Evolutionary conservation across 2,888 invertebrate species (phyloP).

Genomic region (Herminia tarsipennalis): DNA sequence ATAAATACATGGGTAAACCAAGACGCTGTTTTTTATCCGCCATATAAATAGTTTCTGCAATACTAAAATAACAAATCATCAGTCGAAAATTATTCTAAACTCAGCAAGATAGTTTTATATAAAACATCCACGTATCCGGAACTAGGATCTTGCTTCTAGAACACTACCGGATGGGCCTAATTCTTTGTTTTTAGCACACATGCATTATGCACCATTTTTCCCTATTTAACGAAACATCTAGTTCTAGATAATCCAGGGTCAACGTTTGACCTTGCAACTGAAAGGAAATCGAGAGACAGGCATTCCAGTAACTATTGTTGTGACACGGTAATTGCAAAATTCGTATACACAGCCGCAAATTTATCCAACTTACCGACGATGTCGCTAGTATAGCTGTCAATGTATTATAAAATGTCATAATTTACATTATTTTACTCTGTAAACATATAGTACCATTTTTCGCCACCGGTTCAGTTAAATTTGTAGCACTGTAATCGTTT

Average conservation of each 20-base stretch:
- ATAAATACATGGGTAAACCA: too few species aligned
- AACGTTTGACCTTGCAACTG: slow-evolving; percentile 55
- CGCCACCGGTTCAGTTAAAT: neutral
- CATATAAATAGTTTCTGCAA: too few species aligned
- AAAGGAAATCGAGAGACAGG: slow-evolving; percentile 68
- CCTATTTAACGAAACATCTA: slow-evolving; percentile 37
- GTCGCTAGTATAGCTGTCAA: neutral
- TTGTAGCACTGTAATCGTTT: slow-evolving; percentile 39
- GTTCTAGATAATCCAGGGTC: slow-evolving; percentile 50
- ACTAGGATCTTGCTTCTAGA: slow-evolving; percentile 12
- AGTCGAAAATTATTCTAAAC: slow-evolving; percentile 17
- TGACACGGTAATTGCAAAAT: slow-evolving; percentile 62
- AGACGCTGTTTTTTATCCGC: too few species aligned
- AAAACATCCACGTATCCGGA: slow-evolving; percentile 35
- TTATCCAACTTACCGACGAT: neutral
- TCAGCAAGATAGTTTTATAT: slow-evolving; percentile 21
- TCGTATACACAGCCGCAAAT: slow-evolving; percentile 24
- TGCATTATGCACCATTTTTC: slow-evolving; percentile 29
- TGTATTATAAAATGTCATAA: neutral
- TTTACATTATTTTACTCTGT: neutral
- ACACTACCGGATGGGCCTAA: slow-evolving; percentile 12
- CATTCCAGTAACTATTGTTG: slow-evolving; percentile 53
- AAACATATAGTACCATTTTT: neutral
- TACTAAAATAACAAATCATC: neutral
- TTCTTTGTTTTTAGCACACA: slow-evolving; percentile 29